Conservation (phyloP, 2,888 invertebrate species). For the Drosophila lacicola region DNA sequence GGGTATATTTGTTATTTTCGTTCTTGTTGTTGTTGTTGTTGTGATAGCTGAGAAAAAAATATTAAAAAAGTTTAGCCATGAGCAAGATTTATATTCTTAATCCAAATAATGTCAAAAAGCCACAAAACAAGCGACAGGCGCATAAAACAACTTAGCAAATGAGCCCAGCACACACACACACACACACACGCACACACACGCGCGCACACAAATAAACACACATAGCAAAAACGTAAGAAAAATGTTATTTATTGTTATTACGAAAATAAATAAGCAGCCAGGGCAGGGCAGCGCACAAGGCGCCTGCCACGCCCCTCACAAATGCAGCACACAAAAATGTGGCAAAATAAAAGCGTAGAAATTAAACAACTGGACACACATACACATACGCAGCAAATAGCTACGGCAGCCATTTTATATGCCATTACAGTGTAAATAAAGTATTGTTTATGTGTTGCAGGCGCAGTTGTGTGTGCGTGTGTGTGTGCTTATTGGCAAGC, state of each 20-base stretch:
- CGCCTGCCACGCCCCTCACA: slow-evolving; percentile 39
- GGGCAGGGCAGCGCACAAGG: slow-evolving; percentile 38
- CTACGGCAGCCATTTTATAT: slow-evolving; percentile 72
- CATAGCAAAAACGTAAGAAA: slow-evolving; percentile 62
- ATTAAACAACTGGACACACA: slow-evolving; percentile 73
- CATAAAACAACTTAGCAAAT: slow-evolving; percentile 78
- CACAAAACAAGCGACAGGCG: slow-evolving; percentile 79
- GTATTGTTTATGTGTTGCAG: slow-evolving; percentile 65
- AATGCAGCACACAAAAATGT: slow-evolving; percentile 68
- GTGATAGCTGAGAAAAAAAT: slow-evolving; percentile 1
- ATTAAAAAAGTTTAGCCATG: slow-evolving; percentile 53
- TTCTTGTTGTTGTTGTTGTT: neutral
- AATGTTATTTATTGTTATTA: slow-evolving; percentile 80
- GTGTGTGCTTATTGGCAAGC: neutral
- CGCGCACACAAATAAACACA: slow-evolving; percentile 6
- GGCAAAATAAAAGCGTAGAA: slow-evolving; percentile 75
- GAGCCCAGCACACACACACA: slow-evolving; percentile 56
- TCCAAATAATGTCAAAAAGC: slow-evolving; percentile 80
- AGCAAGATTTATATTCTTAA: slow-evolving; percentile 75
- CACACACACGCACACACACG: slow-evolving; percentile 21
- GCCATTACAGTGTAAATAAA: slow-evolving; percentile 79
- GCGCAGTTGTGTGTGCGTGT: slow-evolving; percentile 20
- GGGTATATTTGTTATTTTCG: neutral
- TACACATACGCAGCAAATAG: slow-evolving; percentile 40
- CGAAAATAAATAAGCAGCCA: slow-evolving; percentile 77